Percentiles rank a stretch among this genome's conserved stretches.
Evolutionary conservation across 2,797 vertebrate genomes (phyloP).

Genomic region (Girardinus metallicus): DNA sequence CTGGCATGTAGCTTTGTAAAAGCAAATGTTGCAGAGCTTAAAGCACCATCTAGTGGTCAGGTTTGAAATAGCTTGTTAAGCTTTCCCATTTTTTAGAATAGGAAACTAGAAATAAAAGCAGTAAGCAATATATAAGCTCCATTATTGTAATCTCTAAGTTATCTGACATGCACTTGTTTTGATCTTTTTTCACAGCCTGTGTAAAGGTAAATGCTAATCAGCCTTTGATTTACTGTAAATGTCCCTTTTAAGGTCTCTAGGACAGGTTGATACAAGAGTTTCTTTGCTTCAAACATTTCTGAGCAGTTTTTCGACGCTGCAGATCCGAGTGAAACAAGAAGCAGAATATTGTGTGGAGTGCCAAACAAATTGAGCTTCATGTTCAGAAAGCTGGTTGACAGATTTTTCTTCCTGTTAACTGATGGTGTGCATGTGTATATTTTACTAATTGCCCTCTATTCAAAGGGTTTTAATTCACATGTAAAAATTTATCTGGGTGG

Average conservation of each 20-base stretch:
- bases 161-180: slow-evolving; percentile 25
- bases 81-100: slow-evolving; percentile 12
- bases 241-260: background rate
- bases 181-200: background rate
- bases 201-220: background rate
- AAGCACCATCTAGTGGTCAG: slow-evolving; percentile 44
- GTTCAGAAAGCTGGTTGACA: slow-evolving; percentile 8
- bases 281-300: background rate
- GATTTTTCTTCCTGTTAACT: slow-evolving; percentile 14
- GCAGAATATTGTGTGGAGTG: slow-evolving; percentile 41
- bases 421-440: slow-evolving; percentile 15
- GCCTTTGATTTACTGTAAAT: background rate
- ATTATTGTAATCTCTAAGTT: slow-evolving; percentile 11
- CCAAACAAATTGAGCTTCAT: slow-evolving; percentile 43
- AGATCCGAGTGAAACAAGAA: background rate
- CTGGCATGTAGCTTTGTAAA: slow-evolving; percentile 15
- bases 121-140: slow-evolving; percentile 5
- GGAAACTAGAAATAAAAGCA: background rate
- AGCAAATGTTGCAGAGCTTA: slow-evolving; percentile 12
- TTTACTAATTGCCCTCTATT: slow-evolving; percentile 20
- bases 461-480: slow-evolving; percentile 15
- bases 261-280: background rate
- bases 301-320: background rate
- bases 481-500: slow-evolving; percentile 1
- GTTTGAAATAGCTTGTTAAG: slow-evolving; percentile 31